Evolutionary conservation across 2,888 invertebrate genomes (phyloP).

Genomic region (Himalopsyche anomala): DNA sequence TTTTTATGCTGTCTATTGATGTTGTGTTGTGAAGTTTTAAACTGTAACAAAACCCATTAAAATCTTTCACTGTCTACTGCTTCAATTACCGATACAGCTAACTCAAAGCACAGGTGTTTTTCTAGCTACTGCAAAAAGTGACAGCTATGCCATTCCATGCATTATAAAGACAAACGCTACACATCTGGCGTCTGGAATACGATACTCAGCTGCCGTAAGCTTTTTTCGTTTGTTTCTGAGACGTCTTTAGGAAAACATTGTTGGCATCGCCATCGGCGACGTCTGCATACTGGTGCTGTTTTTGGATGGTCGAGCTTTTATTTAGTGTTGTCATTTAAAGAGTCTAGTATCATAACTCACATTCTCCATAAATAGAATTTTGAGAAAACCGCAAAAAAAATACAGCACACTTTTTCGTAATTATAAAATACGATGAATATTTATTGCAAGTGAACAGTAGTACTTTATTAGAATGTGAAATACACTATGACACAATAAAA

Average conservation of each 20-base stretch:
- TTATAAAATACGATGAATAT: no score
- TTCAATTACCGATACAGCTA: neutral
- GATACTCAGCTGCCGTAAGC: slow-evolving; percentile 29
- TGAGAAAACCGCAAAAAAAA: no score
- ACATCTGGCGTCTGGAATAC: slow-evolving; percentile 49
- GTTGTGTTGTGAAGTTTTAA: no score
- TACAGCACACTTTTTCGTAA: no score
- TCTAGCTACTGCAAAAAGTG: slow-evolving; percentile 40
- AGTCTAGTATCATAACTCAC: no score
- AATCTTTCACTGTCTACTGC: slow-evolving; percentile 16
- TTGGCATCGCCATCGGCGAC: neutral
- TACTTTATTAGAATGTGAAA: no score
- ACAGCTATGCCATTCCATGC: neutral
- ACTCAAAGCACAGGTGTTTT: neutral
- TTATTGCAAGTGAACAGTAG: no score
- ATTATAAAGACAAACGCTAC: slow-evolving; percentile 53
- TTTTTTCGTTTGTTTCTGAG: slow-evolving; percentile 43
- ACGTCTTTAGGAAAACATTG: slow-evolving; percentile 37
- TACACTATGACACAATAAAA: no score
- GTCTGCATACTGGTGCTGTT: slow-evolving; percentile 13
- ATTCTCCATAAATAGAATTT: no score
- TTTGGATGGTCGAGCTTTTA: slow-evolving; percentile 6
- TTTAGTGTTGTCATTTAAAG: slow-evolving; percentile 1
- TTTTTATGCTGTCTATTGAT: no score
- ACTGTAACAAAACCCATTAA: neutral